A percentile compares a stretch with the other conserved stretches of the same genome.
phyloP scores from a whole-genome alignment of 2,888 invertebrate species.

The Sthenelais limicola region DNA sequence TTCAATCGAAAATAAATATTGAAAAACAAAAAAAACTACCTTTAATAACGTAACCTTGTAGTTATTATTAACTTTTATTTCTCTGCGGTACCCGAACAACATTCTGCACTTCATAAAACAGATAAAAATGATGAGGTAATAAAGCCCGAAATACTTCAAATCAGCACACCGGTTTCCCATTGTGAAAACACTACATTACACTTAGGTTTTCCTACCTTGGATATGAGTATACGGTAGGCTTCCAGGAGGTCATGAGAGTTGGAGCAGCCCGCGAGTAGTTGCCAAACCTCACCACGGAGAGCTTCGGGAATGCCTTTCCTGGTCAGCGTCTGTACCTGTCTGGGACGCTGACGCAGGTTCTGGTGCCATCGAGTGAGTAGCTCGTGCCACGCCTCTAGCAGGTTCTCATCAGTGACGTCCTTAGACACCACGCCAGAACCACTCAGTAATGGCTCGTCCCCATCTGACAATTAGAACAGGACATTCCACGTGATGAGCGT shows the following conservation, averaged over 20 bases:
- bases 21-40: no score
- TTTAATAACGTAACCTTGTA: no score
- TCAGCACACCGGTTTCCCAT: not conserved
- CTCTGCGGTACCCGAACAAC: no score
- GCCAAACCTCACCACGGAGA: slow-evolving; percentile 97
- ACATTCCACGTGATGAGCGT: no score
- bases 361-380: slow-evolving; percentile 75
- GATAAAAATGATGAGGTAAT: no score
- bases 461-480: no score
- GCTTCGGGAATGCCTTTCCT: slow-evolving; percentile 92
- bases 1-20: no score
- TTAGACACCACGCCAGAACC: slow-evolving; percentile 98
- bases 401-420: slow-evolving; percentile 92
- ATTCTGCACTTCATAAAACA: no score
- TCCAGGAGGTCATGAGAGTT: slow-evolving; percentile 83
- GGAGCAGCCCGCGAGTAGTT: slow-evolving; percentile 90
- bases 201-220: slow-evolving; percentile 79
- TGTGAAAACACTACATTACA: not conserved
- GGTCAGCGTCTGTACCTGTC: slow-evolving; percentile 77
- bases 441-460: slow-evolving; percentile 91
- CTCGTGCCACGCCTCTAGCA: slow-evolving; percentile 92
- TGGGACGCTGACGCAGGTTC: slow-evolving; percentile 78
- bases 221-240: slow-evolving; percentile 91
- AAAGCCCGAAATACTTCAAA: no score
- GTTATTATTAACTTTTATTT: no score